These are phyloP conservation scores for Trachymyrmex cornetzi DNA, from an alignment of 1,140 invertebrate species.

Conservation along the genomic window DNA sequence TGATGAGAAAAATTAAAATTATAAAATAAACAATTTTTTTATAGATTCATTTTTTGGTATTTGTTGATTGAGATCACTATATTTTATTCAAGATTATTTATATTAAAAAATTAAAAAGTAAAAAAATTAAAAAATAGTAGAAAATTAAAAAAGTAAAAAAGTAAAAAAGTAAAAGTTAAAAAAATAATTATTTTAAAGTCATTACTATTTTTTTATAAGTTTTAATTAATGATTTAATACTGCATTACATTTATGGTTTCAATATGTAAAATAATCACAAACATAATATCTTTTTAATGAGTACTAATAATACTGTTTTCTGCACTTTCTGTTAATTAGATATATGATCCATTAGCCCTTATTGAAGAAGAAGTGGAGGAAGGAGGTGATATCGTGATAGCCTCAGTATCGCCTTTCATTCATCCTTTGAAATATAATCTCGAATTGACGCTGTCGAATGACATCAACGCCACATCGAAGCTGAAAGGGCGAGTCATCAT, in stretches of 20 bases:
- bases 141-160: too few species aligned
- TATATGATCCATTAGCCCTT: slow-evolving; percentile 73
- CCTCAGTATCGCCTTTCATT: slow-evolving; percentile 70
- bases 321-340: slow-evolving; percentile 48
- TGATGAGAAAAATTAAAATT: neutral
- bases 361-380: slow-evolving; percentile 69
- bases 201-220: neutral
- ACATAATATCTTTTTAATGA: neutral
- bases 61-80: neutral
- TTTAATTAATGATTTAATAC: too few species aligned
- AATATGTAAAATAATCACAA: neutral
- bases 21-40: neutral
- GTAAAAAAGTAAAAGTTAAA: too few species aligned
- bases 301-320: neutral
- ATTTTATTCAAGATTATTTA: neutral
- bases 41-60: neutral
- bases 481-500: slow-evolving; percentile 75
- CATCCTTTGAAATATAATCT: slow-evolving; percentile 77
- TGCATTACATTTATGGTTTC: neutral
- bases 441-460: slow-evolving; percentile 72
- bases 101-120: neutral
- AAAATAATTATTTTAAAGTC: neutral
- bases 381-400: slow-evolving; percentile 4
- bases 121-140: too few species aligned
- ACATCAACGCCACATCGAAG: slow-evolving; percentile 61